Evolutionary conservation across 2,113 vertebrate genomes (phyloP), one percentile per base, ranked within the genome.

Genomic region (Eubucco bourcierii): DNA sequence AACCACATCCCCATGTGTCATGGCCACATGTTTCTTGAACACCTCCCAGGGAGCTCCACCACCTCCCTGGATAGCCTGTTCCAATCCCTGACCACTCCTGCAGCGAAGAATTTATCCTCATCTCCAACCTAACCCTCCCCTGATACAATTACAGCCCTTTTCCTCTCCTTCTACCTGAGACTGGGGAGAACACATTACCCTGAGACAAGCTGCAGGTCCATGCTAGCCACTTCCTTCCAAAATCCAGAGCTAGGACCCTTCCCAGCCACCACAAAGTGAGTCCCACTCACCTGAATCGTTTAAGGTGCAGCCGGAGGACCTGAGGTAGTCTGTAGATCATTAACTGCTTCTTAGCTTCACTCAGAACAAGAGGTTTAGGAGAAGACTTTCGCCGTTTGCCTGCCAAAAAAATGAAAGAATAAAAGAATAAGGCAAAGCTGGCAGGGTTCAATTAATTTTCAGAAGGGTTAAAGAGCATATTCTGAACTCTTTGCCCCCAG

Each of bases 271-370:
- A 53, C 2, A 2, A 15, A 25, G 65, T 3, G 25, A 7, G n/a
- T 53, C 55, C 79, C 74, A 95, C 98, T 98, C 97, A 98, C 99
- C 99, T 99, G 98, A 99, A 99, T 95, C 99, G 98, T 97, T 99
- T 99, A 97, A 99, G 99, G 98, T 99, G 99, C 97, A 99, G 98
- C 96, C 99, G 98, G 97, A 99, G 98, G 98, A 99, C 99, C 98
- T 99, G 99, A 99, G 99, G 99, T 99, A 99, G 99, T 97, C 99
- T 98, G 98, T 99, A 99, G 97, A 99, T 99, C 98, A 99, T 99
- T 98, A 99, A 98, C 98, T 99, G 99, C 98, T 99, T 99, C 90
- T 98, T 98, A 82, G 99, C 99, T 98, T 99, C 99, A 78, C 99
- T 99, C 97, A 99, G 98, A 97, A 99, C 98, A 94, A 99, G 97